These are phyloP conservation scores for Xenopus borealis DNA, from an alignment of 2,113 vertebrate species.

Conservation along the genomic window DNA sequence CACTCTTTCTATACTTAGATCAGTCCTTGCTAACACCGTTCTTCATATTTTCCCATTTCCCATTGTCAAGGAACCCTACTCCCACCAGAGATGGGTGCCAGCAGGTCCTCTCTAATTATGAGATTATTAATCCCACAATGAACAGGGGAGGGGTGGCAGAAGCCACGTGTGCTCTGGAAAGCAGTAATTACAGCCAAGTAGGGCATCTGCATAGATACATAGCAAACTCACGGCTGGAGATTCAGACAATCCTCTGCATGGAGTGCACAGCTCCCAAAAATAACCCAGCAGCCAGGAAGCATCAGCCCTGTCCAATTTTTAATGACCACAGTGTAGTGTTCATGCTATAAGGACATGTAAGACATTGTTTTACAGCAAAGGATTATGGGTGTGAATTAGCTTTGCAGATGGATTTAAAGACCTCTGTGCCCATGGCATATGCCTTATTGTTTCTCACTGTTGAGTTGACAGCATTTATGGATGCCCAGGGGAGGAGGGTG, in stretches of 20 bases:
- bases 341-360: background rate
- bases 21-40: background rate
- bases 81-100: conserved; percentile 7
- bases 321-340: background rate
- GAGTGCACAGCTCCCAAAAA: background rate
- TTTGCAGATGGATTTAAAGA: background rate
- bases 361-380: conserved; percentile 9
- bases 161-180: background rate
- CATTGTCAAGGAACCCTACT: conserved; percentile 2
- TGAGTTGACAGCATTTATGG: background rate
- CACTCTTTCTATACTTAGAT: background rate
- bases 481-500: too few species aligned
- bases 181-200: conserved; percentile 14
- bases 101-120: conserved; percentile 28
- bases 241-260: background rate
- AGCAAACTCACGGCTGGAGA: background rate
- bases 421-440: background rate
- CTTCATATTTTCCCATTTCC: background rate
- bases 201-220: background rate
- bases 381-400: conserved; percentile 19
- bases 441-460: background rate
- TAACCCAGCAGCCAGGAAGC: background rate
- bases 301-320: background rate
- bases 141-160: background rate
- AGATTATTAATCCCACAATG: conserved; percentile 27